These are phyloP conservation scores for Fratercula arctica DNA, from an alignment of 2,797 vertebrate genomes.

Conservation along the genomic window DNA sequence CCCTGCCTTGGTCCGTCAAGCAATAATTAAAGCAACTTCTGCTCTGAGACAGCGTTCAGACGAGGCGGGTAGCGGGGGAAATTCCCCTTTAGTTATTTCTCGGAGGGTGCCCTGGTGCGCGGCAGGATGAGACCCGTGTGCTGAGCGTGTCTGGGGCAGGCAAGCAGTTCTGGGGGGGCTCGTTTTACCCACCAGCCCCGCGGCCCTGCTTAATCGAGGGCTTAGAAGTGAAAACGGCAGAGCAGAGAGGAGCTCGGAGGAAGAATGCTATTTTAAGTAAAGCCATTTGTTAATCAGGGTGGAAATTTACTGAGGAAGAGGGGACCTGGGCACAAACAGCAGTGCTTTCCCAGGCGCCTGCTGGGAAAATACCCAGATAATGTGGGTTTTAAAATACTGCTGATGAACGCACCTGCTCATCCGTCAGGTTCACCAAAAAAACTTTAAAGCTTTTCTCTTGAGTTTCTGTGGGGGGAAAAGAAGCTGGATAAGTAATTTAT, in stretches of 20 bases:
- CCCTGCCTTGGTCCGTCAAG: neutral
- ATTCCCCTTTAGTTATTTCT: no score
- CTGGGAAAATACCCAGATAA: neutral
- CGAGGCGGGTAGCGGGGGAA: accelerated
- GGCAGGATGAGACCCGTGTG: accelerated
- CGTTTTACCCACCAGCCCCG: neutral
- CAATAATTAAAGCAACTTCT: neutral
- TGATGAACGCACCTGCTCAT: neutral
- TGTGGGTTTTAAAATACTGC: neutral
- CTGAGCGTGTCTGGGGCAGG: accelerated
- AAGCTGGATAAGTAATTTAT: neutral
- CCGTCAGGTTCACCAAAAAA: neutral
- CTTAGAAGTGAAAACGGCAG: accelerated
- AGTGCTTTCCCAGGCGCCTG: neutral
- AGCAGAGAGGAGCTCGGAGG: accelerated
- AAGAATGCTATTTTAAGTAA: neutral
- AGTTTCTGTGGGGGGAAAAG: accelerated
- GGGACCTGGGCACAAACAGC: neutral
- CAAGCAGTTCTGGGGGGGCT: accelerated
- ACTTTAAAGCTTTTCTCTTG: neutral
- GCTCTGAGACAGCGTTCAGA: accelerated
- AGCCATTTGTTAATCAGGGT: neutral
- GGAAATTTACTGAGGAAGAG: neutral
- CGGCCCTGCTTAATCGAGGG: neutral
- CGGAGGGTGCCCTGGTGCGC: accelerated